Percentiles rank a stretch among this genome's conserved stretches.
Evolutionary conservation across 2,113 vertebrate species (phyloP).

Genomic region (Oncorhynchus clarkii): DNA sequence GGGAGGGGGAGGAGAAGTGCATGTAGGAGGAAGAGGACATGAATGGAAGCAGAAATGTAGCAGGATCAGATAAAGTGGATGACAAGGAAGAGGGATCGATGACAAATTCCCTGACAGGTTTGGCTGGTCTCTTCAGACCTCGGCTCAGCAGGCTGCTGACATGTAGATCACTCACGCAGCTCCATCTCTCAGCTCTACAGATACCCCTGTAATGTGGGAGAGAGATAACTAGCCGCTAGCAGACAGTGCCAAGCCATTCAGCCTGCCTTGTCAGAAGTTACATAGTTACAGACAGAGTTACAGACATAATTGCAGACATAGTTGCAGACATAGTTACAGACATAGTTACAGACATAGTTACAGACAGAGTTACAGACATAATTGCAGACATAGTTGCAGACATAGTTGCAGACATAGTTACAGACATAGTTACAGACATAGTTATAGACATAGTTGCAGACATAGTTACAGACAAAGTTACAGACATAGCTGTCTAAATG

Average conservation of each 20-base stretch:
- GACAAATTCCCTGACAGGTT: constrained; percentile 79
- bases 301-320: neutral
- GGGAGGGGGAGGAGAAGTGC: constrained; percentile 10
- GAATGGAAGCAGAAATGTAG: constrained; percentile 47
- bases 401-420: neutral
- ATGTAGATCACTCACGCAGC: constrained; percentile 75
- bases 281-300: neutral
- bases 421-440: neutral
- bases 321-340: neutral
- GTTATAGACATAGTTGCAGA: neutral
- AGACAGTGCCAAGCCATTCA: constrained; percentile 4
- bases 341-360: neutral
- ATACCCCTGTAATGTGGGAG: constrained; percentile 32
- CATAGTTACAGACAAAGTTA: neutral
- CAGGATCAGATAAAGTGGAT: constrained; percentile 78
- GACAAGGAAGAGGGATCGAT: constrained; percentile 80
- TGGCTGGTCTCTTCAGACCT: constrained; percentile 72
- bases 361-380: too few relatives aligned
- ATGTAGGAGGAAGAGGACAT: constrained; percentile 43
- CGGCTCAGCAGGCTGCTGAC: constrained; percentile 67
- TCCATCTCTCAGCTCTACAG: constrained; percentile 54
- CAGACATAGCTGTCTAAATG: constrained; percentile 5
- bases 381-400: neutral
- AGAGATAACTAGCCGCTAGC: constrained; percentile 35
- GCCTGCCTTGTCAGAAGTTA: constrained; percentile 11